These are phyloP conservation scores for Proisotoma minuta DNA, from an alignment of 2,888 invertebrate species.

Conservation along the genomic window DNA sequence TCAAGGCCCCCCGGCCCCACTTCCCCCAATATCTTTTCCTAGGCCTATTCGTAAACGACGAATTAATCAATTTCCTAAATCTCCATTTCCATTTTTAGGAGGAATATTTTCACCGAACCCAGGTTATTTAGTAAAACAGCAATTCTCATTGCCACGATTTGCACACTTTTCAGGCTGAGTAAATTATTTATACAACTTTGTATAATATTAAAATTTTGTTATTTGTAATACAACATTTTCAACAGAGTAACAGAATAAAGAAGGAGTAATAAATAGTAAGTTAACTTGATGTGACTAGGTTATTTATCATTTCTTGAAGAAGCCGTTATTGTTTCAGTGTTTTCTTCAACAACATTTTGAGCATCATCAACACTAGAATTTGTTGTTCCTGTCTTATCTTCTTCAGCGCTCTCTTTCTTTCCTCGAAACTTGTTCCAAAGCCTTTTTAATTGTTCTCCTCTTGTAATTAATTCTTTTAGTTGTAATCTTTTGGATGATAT, in stretches of 20 bases:
- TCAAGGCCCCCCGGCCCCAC: too few species aligned
- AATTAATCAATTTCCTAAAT: constrained; percentile 33
- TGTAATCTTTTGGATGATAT: constrained; percentile 74
- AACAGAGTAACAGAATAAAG: too few species aligned
- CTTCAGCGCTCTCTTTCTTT: constrained; percentile 4
- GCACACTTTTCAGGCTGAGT: not conserved
- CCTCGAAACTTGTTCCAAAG: constrained; percentile 21
- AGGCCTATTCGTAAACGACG: not conserved
- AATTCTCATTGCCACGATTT: constrained; percentile 16
- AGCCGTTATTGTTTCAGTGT: not conserved
- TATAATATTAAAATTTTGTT: not conserved
- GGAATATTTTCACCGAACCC: constrained; percentile 42
- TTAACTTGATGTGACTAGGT: not conserved
- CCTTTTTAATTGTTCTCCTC: constrained; percentile 21
- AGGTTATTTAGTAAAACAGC: constrained; percentile 40
- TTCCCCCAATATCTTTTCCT: too few species aligned
- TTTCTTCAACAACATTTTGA: not conserved
- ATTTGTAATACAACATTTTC: not conserved
- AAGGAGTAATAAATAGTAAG: too few species aligned
- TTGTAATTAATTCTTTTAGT: constrained; percentile 24
- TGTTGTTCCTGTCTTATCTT: not conserved
- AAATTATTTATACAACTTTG: not conserved
- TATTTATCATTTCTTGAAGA: not conserved
- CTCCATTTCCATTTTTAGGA: constrained; percentile 38
- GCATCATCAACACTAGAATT: not conserved